phyloP scores from a whole-genome alignment of 2,113 vertebrate genomes.

The Amazona guildingii region DNA sequence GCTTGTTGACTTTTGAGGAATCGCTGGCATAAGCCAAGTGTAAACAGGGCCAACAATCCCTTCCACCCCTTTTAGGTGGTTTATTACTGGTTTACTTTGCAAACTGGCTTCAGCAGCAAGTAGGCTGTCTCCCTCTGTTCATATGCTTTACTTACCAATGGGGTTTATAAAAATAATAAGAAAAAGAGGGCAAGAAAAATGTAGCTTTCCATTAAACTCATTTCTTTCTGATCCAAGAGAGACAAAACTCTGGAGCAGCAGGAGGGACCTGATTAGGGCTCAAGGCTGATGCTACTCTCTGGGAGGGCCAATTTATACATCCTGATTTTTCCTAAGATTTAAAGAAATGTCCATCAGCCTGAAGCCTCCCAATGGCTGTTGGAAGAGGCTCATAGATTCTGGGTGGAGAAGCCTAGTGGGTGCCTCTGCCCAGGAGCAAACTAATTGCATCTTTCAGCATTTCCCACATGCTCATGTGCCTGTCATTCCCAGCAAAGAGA shows the following conservation, averaged over 20 bases:
- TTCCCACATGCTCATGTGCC: fast-evolving
- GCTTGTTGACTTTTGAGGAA: neutral
- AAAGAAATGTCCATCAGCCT: neutral
- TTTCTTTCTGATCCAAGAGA: neutral
- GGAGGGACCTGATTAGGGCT: neutral
- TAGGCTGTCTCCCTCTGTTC: neutral
- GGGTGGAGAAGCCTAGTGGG: neutral
- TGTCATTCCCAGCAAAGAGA: neutral
- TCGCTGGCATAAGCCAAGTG: neutral
- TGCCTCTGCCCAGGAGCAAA: neutral
- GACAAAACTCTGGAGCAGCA: neutral
- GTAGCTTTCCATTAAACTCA: neutral
- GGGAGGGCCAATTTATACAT: neutral
- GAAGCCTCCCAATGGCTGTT: neutral
- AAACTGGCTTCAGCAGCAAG: neutral
- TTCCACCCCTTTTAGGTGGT: neutral
- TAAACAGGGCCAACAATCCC: neutral
- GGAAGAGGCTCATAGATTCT: fast-evolving
- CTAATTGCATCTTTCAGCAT: fast-evolving
- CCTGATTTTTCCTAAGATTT: neutral
- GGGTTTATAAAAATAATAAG: neutral
- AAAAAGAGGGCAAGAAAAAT: neutral
- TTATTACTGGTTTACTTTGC: neutral
- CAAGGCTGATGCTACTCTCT: neutral
- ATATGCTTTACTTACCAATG: neutral